Base-by-base conservation (phyloP, 2,888 invertebrate genomes). In the Mythimna loreyi region DNA sequence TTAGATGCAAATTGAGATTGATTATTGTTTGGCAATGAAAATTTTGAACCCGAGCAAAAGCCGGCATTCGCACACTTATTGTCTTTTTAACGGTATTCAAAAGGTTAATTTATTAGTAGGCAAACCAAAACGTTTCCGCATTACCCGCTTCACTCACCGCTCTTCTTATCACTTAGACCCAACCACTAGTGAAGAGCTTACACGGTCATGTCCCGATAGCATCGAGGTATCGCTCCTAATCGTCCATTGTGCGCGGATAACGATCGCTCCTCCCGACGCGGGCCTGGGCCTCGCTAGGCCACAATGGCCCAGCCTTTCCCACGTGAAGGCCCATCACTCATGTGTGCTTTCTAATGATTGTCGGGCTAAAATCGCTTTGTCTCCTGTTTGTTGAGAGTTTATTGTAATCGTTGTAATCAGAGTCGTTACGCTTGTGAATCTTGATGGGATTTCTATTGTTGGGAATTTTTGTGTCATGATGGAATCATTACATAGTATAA, bases 241-340 rank as follows among this genome's bases (percentile, higher is more conserved):
- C 93, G 91, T 78, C 92, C 83, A 93, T 93, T 93, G 93, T 92
- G 87, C 74, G 64, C 49, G 83, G 91, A 91, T 91, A 91, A 88
- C 89, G 87, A 93, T 92, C 90, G 65, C 53, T 76, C 63, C 64
- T 83, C 69, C 70, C 65, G 67, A 82, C 85, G 85, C 52, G 57
- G 60, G 55, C 40, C 30, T 85, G 81, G 82, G 82, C 85, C 60
- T 16, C 30, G 49, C 30, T 85, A 83, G 82, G 80, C 85, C 84
- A 87, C 88, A 87, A 88, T 87, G 79, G 86, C 76, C 76, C 75
- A 72, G 76, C 82, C 83, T 86, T 88, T 86, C 86, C 86, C 85
- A 84, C 75, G 79, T 79, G 75, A 58, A 62, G 52, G 23, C 55
- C 71, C 78, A 84, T 83, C 82, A 81, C 60, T 83, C 85, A 83